phyloP scores from a whole-genome alignment of 2,113 vertebrate genomes.

The Thunnus maccoyii region DNA sequence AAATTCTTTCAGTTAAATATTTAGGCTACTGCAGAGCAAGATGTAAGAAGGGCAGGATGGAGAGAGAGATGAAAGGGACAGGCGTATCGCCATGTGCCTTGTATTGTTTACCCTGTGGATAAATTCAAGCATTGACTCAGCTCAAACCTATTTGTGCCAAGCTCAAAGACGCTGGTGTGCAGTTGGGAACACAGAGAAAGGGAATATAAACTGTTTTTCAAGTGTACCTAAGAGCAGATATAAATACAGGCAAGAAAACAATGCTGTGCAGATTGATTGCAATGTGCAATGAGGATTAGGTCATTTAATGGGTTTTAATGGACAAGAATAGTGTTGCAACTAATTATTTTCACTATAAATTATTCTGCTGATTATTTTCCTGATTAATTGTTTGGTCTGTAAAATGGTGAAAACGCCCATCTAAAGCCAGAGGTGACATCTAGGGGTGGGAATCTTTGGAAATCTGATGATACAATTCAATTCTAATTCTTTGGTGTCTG shows the following conservation, averaged over 20 bases:
- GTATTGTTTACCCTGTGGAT: slow-evolving; percentile 62
- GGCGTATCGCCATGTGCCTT: slow-evolving; percentile 38
- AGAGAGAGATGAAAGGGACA: slow-evolving; percentile 61
- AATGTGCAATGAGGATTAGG: background rate
- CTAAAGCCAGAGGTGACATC: background rate
- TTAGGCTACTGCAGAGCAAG: slow-evolving; percentile 59
- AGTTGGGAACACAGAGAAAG: slow-evolving; percentile 30
- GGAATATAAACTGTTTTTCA: slow-evolving; percentile 14
- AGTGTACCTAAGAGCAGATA: slow-evolving; percentile 17
- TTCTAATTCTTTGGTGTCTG: too few relatives aligned
- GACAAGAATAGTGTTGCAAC: background rate
- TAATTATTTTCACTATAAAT: too few relatives aligned
- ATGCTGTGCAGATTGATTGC: background rate
- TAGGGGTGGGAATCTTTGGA: too few relatives aligned
- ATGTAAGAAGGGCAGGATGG: slow-evolving; percentile 42
- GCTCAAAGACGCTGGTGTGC: slow-evolving; percentile 9
- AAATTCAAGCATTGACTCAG: slow-evolving; percentile 54
- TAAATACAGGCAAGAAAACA: background rate
- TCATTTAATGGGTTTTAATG: background rate
- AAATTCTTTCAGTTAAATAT: slow-evolving; percentile 59
- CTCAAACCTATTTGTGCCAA: slow-evolving; percentile 43
- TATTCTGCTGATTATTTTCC: background rate
- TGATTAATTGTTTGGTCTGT: background rate
- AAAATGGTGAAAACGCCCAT: background rate
- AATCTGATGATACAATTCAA: too few relatives aligned